phyloP scores from a whole-genome alignment of 2,888 invertebrate genomes.

The Rotaria socialis region DNA sequence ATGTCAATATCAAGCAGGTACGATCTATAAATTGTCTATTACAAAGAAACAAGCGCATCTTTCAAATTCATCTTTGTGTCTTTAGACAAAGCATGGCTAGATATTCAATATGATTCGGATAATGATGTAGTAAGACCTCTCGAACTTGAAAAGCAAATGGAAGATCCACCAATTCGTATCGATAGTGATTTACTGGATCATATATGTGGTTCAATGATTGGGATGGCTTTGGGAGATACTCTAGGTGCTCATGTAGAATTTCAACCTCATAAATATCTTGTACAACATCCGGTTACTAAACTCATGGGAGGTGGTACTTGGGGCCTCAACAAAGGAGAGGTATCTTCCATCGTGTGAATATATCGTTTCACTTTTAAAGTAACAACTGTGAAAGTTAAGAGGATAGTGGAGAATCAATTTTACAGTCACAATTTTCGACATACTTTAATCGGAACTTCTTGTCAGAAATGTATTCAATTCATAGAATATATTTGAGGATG shows the following conservation, averaged over 20 bases:
- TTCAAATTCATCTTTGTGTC: background rate
- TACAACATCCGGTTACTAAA: background rate
- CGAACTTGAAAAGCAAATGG: background rate
- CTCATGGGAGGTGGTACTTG: background rate
- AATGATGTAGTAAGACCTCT: background rate
- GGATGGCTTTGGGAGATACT: background rate
- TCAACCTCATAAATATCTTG: background rate
- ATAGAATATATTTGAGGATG: too few relatives aligned
- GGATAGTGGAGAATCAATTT: too few relatives aligned
- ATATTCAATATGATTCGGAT: background rate
- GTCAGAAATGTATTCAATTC: too few relatives aligned
- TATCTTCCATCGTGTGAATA: background rate
- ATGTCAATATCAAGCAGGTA: background rate
- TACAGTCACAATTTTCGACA: too few relatives aligned
- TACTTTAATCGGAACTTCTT: too few relatives aligned
- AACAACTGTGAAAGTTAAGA: too few relatives aligned
- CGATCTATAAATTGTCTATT: background rate
- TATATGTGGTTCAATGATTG: background rate
- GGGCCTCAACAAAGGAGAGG: background rate
- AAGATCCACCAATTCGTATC: background rate
- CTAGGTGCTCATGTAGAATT: slow-evolving; percentile 1
- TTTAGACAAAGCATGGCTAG: background rate
- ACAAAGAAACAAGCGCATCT: background rate
- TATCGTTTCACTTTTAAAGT: too few relatives aligned
- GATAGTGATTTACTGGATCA: background rate